Percentiles rank a stretch among this genome's conserved stretches.
Evolutionary conservation across 1,140 invertebrate genomes (phyloP).

Genomic region (Caenorhabditis inopinata): DNA sequence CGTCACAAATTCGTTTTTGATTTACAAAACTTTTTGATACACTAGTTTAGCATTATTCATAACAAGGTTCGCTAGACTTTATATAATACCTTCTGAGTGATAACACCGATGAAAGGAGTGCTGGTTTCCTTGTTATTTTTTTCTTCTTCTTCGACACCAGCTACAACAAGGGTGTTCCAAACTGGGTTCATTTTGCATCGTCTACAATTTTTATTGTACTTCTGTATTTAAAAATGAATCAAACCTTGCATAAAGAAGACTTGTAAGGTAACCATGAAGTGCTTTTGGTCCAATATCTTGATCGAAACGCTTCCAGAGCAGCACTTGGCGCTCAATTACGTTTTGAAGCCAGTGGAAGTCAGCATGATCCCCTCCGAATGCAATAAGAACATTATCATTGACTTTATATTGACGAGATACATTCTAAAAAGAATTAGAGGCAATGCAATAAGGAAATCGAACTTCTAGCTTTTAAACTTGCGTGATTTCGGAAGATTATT

Average conservation of each 20-base stretch:
- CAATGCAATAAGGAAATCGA: background rate
- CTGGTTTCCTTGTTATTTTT: constrained; percentile 51
- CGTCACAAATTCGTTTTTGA: no score
- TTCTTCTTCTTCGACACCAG: constrained; percentile 59
- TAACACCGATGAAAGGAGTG: constrained; percentile 63
- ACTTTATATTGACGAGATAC: constrained; percentile 54
- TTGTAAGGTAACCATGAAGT: constrained; percentile 57
- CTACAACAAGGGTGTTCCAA: constrained; percentile 62
- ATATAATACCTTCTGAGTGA: constrained; percentile 52
- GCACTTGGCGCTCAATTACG: constrained; percentile 58
- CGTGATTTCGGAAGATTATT: no score
- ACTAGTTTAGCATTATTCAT: no score
- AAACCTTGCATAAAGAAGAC: constrained; percentile 55
- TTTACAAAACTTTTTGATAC: no score
- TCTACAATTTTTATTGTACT: constrained; percentile 32
- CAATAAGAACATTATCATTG: constrained; percentile 57
- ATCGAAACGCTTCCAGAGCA: constrained; percentile 32
- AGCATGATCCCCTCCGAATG: constrained; percentile 63
- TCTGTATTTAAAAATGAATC: background rate
- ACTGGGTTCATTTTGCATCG: constrained; percentile 64
- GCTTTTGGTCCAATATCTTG: constrained; percentile 58
- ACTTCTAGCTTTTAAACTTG: no score
- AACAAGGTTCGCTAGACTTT: no score
- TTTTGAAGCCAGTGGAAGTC: constrained; percentile 66
- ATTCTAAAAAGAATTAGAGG: constrained; percentile 36